These are phyloP conservation scores for Clostera curtula DNA, from an alignment of 2,888 invertebrate genomes.

Conservation along the genomic window DNA sequence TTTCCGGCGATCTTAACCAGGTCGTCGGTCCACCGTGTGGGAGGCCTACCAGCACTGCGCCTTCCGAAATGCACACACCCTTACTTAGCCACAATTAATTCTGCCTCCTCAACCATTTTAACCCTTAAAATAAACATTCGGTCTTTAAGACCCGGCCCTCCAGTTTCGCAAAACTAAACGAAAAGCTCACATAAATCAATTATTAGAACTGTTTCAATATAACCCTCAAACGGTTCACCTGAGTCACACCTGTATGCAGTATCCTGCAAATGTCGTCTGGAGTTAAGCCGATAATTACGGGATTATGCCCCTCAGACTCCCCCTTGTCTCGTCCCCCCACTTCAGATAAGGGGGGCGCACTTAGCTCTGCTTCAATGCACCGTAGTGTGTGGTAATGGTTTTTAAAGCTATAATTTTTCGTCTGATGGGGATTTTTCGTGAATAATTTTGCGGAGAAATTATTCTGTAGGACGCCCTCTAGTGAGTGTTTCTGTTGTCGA, in stretches of 20 bases:
- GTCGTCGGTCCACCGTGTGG: too few relatives aligned
- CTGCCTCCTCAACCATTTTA: background rate
- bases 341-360: conserved; percentile 32
- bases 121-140: background rate
- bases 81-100: too few relatives aligned
- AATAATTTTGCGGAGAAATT: conserved; percentile 48
- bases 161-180: conserved; percentile 18
- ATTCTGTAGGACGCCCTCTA: conserved; percentile 29
- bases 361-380: conserved; percentile 60
- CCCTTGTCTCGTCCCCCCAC: conserved; percentile 35
- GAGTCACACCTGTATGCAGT: conserved; percentile 32
- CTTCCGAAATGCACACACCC: too few relatives aligned
- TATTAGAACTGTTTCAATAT: conserved; percentile 42
- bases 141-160: conserved; percentile 5
- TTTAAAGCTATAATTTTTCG: conserved; percentile 64
- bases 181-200: conserved; percentile 50
- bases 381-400: conserved; percentile 63
- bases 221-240: conserved; percentile 44
- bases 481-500: conserved; percentile 26
- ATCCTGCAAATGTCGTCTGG: conserved; percentile 68
- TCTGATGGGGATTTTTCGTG: conserved; percentile 50
- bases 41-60: too few relatives aligned
- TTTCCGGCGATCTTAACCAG: too few relatives aligned
- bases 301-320: conserved; percentile 49
- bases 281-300: conserved; percentile 72